Evolutionary conservation across 2,888 invertebrate species (phyloP).

Genomic region (Chymomyza caudatula): DNA sequence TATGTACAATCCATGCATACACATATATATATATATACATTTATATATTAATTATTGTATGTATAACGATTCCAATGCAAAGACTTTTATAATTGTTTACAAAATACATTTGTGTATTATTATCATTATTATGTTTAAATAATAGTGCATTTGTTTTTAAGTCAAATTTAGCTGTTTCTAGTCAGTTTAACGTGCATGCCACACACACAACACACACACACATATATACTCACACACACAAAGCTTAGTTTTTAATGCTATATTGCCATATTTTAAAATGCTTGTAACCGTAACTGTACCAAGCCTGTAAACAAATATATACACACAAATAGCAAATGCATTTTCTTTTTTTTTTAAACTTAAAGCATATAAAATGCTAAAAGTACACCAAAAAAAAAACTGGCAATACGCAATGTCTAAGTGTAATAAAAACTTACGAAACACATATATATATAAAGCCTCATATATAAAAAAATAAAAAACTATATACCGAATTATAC

Average conservation of each 20-base stretch:
- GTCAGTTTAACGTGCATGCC: neutral
- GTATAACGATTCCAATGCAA: conserved; percentile 58
- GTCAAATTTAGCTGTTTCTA: conserved; percentile 27
- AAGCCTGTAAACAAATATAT: conserved; percentile 9
- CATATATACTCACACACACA: neutral
- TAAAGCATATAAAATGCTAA: neutral
- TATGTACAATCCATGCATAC: neutral
- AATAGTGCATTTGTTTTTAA: conserved; percentile 19
- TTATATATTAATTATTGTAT: conserved; percentile 22
- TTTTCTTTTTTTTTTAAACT: conserved; percentile 25
- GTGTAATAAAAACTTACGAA: neutral
- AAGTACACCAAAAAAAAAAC: neutral
- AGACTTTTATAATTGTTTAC: conserved; percentile 45
- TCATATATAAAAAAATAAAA: conserved; percentile 35
- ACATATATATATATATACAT: no score
- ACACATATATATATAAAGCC: conserved; percentile 14
- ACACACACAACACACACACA: neutral
- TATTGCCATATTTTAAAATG: neutral
- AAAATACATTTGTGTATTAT: conserved; percentile 16
- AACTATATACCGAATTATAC: neutral
- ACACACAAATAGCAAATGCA: conserved; percentile 14
- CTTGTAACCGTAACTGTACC: conserved; percentile 15
- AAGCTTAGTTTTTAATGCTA: neutral
- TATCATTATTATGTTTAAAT: conserved; percentile 37
- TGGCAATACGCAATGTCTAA: conserved; percentile 22